Conservation (phyloP, 2,888 invertebrate species). For the Villa cingulata region DNA sequence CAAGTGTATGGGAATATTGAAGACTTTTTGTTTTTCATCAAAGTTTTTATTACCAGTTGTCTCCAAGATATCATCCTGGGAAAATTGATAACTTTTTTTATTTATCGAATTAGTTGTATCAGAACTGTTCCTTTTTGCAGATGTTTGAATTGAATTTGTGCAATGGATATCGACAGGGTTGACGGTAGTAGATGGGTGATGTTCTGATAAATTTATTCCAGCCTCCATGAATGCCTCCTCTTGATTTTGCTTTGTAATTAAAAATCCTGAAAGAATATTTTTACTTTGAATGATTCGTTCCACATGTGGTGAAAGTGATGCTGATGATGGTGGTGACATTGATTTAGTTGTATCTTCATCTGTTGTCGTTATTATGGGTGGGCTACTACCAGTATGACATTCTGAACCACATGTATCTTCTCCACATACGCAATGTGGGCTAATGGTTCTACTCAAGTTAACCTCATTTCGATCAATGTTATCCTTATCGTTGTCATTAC, state of each 20-base stretch:
- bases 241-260: constrained; percentile 19
- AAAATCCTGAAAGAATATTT: constrained; percentile 18
- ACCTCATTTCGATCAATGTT: background rate
- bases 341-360: background rate
- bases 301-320: constrained; percentile 1
- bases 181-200: constrained; percentile 11
- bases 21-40: background rate
- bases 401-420: constrained; percentile 4
- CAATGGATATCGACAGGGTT: no score
- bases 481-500: background rate
- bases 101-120: constrained; percentile 8
- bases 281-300: constrained; percentile 18
- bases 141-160: no score
- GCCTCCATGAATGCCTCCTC: constrained; percentile 9
- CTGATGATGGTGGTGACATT: background rate
- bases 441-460: background rate
- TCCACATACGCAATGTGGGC: background rate
- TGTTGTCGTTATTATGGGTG: background rate
- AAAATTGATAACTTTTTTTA: constrained; percentile 4
- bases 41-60: background rate
- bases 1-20: constrained; percentile 2
- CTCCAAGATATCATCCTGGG: background rate
- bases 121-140: constrained; percentile 1
- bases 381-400: background rate
- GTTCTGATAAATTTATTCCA: constrained; percentile 9